Evolutionary conservation across 2,888 invertebrate species (phyloP).

Genomic region (Glyphotaelius pellucidus): DNA sequence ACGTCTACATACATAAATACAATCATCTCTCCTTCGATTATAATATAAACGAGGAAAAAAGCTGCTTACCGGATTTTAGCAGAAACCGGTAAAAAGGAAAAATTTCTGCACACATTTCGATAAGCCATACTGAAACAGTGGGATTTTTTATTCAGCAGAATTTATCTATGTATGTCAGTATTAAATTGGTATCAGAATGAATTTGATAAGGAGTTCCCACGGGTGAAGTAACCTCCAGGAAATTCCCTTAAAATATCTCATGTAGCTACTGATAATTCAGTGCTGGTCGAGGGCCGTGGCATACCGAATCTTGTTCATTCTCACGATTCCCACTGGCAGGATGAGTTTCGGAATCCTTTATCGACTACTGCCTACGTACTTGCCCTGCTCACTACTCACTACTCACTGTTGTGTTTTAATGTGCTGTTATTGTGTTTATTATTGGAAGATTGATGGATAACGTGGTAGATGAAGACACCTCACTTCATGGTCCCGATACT

Average conservation of each 20-base stretch:
- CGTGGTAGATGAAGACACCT: no score
- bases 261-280: neutral
- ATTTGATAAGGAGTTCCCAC: slow-evolving; percentile 21
- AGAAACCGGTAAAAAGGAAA: no score
- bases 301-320: neutral
- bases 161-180: neutral
- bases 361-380: neutral
- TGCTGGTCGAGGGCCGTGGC: neutral
- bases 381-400: no score
- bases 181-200: neutral
- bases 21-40: neutral
- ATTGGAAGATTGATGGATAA: no score
- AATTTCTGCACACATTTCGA: neutral
- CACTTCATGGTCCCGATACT: no score
- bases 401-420: no score
- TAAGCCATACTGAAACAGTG: neutral
- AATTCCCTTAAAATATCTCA: slow-evolving; percentile 33
- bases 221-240: neutral
- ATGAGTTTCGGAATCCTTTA: neutral
- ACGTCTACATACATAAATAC: no score
- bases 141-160: neutral
- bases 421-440: no score
- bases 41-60: neutral
- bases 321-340: neutral
- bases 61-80: neutral